Percentiles rank a stretch among this genome's conserved stretches.
phyloP scores from a whole-genome alignment of 1,140 invertebrate genomes.

The Anastatus disparis region DNA sequence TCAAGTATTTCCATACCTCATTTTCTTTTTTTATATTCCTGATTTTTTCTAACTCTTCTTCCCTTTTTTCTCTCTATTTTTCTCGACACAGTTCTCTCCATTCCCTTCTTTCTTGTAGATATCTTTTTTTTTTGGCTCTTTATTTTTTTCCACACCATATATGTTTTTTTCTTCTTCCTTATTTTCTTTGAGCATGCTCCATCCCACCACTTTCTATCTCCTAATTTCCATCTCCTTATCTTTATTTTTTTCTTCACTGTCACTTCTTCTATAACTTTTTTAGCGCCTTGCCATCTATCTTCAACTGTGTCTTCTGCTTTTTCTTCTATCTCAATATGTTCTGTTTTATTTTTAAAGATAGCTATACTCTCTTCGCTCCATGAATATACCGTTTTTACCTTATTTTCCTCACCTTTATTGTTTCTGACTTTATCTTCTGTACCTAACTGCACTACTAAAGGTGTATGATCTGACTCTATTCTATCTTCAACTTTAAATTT shows the following conservation, averaged over 20 bases:
- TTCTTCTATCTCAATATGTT: neutral
- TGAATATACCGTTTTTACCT: neutral
- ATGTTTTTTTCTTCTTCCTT: neutral
- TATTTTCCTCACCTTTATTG: too few species aligned
- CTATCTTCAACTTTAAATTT: neutral
- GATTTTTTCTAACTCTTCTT: too few species aligned
- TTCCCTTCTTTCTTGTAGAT: neutral
- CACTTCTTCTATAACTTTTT: constrained; percentile 12
- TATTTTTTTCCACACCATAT: constrained; percentile 21
- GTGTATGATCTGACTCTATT: too few species aligned
- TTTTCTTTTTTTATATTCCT: neutral
- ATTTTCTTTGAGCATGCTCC: too few species aligned
- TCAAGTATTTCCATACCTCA: neutral
- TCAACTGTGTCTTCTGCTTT: neutral
- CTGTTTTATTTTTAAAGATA: too few species aligned
- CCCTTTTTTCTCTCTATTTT: too few species aligned
- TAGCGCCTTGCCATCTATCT: constrained; percentile 7
- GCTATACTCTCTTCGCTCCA: neutral
- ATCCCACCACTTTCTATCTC: too few species aligned
- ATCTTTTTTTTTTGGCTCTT: neutral
- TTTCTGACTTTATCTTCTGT: too few species aligned
- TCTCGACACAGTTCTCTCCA: too few species aligned
- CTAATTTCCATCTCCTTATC: too few species aligned
- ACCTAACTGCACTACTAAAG: too few species aligned
- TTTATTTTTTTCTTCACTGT: constrained; percentile 5